Base-by-base conservation (phyloP, 1,140 invertebrate species). In the Drosophila bipectinata region DNA sequence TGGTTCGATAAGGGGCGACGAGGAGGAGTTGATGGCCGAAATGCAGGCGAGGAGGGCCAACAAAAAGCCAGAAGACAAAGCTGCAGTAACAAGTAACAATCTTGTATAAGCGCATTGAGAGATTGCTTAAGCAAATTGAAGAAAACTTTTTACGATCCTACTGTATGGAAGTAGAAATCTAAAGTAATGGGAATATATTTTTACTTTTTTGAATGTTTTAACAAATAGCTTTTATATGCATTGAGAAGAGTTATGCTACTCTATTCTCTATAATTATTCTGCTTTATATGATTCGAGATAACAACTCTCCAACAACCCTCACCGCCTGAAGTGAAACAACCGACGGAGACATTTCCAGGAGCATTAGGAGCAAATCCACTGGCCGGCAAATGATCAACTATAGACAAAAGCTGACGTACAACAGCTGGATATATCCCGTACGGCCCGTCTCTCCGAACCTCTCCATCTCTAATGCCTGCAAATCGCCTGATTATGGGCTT, bases 401-500 rank as follows among this genome's bases (percentile, higher is more conserved):
- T 66, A 48, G 48, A 75, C 53, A 74, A 75, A 75, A 75, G 71
- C 72, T 75, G 71, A 66, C 72, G 53, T 61, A 73, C 68, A 48
- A 47, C 72, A 52, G 64, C 60, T 30, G 53, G 41, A 52, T 67
- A 39, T 52, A 72, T 74, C 59, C 63, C 41, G 21, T 21, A 21
- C 21, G 9, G 12, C 55, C 63, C 39, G 41, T 21, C 34, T 51
- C 45, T 3, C 26, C 26, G 21, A 10, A 21, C 10, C 44, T 15
- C 30, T 63, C 57, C 47, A 30, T 44, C 63, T 26, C 59, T 87
- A 85, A 85, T 88, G 82, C 83, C 75, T 79, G 84, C 79, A 89
- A 87, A 87, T 87, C 72, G 83, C 53, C 83, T 77, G 83, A 87
- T 87, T 87, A 88, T 79, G 76, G 77, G 83, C 76, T 66, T 66